Evolutionary conservation across 2,888 invertebrate genomes (phyloP).

Genomic region (Oxycera nigricornis): DNA sequence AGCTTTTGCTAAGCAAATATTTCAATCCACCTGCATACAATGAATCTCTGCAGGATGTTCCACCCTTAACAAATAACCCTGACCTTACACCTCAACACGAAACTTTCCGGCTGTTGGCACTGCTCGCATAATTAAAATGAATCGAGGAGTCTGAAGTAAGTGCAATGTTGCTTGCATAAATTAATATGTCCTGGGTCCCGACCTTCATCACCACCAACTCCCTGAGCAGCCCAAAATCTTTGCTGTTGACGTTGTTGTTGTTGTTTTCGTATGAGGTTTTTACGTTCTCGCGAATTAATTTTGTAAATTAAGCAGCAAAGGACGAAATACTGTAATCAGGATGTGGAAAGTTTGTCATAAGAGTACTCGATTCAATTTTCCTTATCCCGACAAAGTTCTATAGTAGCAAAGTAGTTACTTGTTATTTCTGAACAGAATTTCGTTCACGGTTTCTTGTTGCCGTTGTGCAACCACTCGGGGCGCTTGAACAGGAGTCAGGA

Average conservation of each 20-base stretch:
- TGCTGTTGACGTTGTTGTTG: background rate
- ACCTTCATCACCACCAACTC: background rate
- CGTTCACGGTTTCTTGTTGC: too few species aligned
- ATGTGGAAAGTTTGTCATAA: conserved; percentile 19
- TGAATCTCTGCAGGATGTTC: too few species aligned
- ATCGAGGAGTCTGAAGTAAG: background rate
- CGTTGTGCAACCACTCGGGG: background rate
- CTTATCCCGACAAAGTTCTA: background rate
- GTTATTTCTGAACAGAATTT: conserved; percentile 2
- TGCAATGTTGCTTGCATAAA: conserved; percentile 5
- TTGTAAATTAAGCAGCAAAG: conserved; percentile 12
- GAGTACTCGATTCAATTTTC: conserved; percentile 9
- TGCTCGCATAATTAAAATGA: conserved; percentile 9
- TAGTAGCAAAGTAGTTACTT: background rate
- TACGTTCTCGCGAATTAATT: background rate
- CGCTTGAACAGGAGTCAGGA: background rate
- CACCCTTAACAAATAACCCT: background rate
- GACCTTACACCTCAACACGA: background rate
- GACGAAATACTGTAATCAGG: conserved; percentile 5
- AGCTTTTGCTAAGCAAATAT: too few species aligned
- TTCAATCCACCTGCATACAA: too few species aligned
- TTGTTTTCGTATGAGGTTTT: background rate
- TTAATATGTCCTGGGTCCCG: background rate
- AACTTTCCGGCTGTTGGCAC: background rate
- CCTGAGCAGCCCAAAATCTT: too few species aligned